A percentile compares a stretch with the other conserved stretches of the same genome.
Conservation (phyloP, 1,140 invertebrate species). For the Oscheius sp. region DNA sequence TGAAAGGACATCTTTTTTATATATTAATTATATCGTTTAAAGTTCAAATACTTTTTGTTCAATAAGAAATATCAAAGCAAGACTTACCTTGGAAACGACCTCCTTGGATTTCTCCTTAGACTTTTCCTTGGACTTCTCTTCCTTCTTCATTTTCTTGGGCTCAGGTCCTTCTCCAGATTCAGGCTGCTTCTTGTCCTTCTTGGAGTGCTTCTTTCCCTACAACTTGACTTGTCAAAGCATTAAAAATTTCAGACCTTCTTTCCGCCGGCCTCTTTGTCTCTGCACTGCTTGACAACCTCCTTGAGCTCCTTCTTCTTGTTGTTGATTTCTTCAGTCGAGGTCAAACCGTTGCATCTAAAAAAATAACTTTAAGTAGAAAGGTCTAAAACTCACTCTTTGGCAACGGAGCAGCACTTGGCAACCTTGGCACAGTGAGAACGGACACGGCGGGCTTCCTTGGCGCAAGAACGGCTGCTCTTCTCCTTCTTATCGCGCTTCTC, state of each 20-base stretch:
- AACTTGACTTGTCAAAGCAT: no score
- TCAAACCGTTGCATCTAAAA: conserved; percentile 1
- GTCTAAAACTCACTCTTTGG: conserved; percentile 2
- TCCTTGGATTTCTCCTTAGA: neutral
- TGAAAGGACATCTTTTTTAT: no score
- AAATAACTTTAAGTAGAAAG: neutral
- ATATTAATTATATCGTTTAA: no score
- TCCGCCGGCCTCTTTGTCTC: neutral
- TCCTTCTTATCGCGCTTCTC: conserved; percentile 17
- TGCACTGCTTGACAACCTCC: neutral
- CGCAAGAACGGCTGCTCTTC: conserved; percentile 15
- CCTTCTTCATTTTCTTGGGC: neutral
- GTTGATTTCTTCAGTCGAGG: neutral
- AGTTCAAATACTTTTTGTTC: no score
- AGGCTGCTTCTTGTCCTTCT: conserved; percentile 1
- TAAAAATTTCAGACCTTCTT: no score
- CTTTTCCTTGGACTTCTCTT: neutral
- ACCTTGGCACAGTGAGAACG: conserved; percentile 24
- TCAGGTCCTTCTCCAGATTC: neutral
- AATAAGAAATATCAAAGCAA: no score
- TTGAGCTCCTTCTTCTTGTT: neutral
- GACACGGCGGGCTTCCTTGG: conserved; percentile 22
- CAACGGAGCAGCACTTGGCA: conserved; percentile 29
- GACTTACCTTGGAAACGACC: neutral
- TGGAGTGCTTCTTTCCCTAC: neutral